Base-by-base conservation (phyloP, 2,888 invertebrate genomes). In the Brenthis hecate region DNA sequence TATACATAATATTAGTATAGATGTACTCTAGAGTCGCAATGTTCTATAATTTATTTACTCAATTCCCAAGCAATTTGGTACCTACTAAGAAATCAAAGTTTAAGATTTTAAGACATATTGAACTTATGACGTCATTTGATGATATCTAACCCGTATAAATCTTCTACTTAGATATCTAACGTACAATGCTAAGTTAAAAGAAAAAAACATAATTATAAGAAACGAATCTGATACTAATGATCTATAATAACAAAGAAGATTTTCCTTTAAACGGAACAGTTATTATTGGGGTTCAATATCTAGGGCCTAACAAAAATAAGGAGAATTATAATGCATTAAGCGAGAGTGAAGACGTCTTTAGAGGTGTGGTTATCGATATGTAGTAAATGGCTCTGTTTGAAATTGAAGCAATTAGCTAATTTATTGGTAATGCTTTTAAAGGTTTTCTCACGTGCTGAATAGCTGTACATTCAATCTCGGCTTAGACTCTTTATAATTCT, bases 381-480 rank as follows among this genome's bases (percentile, higher is more conserved):
- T 48, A 63, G 57, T 57, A 65, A 68, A 68, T 36, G 65, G 47
- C 36, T 66, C n/a, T 69, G 51, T 65, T 70, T 51, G 32, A 32
- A 65, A 51, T 63, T 62, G 63, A 62, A 60, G 70, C 64, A 70
- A 72, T 75, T 72, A 70, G 65, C 57, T 71, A 69, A 71, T 70
- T 74, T 74, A 74, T 73, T 65, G 68, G 51, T 66, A 63, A 68
- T 23, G 56, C 66, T 70, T 66, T 68, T 71, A 66, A 72, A 72
- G 57, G 57, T 68, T 71, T 70, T 72, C 70, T 72, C 72, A 70
- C 70, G 66, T 60, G 70, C 72, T 66, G 66, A 69, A 70, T 72
- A 69, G 32, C 61, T 72, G 56, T 56, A 61, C 56, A 65, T 69
- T 65, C 56, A 67, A 66, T 62, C 61, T 56, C 53, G 60, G 50